Evolutionary conservation across 2,797 vertebrate species (phyloP), one percentile per base, ranked within the genome.

Genomic region (Avahi laniger): DNA sequence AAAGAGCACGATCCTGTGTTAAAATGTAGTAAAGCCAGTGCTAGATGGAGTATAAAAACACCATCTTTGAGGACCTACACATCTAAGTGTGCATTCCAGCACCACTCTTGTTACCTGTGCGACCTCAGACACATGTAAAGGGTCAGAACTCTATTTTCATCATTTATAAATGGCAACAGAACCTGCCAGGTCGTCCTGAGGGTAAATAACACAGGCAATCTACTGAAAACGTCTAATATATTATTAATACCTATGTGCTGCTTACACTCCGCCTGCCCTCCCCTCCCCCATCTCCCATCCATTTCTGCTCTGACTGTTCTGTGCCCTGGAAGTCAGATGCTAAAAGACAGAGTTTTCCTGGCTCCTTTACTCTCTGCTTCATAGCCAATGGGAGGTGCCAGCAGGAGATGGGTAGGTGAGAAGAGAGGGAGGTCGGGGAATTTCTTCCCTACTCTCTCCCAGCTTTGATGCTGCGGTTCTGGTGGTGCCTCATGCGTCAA

Each of bases 371-470:
- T 73, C 15, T 67, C 43, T 48, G 33, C 63, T 72, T 84, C 46
- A 70, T 50, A 59, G 57, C 7, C 35, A 57, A 3, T 1, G 22
- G 14, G 38, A 72, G 72, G 7, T 6, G 22, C 10, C 28, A 17
- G 59, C 38, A n/a, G n/a, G 57, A 82, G 20, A 65, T 2, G 11
- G 11, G 17, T 80, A 11, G 14, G 4, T 2, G 0, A 0, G 0
- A 46, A 75, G 50, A 86, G 8, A 20, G 10, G 22, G 8, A 5
- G 4, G 15, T 28, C 46, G 2, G 24, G 2, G 2, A 8, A 20
- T 70, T 35, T 76, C 65, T 80, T 69, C 38, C 54, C 35, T 70
- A 0, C 4, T 57, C 22, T n/a, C 14, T 54, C 69, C 26, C 35
- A 26, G 46, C 22, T 69, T 46, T 0, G 0, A 26, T 10, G 30